Conservation (phyloP, 2,888 invertebrate species). For the Agrochola lychnidis region DNA sequence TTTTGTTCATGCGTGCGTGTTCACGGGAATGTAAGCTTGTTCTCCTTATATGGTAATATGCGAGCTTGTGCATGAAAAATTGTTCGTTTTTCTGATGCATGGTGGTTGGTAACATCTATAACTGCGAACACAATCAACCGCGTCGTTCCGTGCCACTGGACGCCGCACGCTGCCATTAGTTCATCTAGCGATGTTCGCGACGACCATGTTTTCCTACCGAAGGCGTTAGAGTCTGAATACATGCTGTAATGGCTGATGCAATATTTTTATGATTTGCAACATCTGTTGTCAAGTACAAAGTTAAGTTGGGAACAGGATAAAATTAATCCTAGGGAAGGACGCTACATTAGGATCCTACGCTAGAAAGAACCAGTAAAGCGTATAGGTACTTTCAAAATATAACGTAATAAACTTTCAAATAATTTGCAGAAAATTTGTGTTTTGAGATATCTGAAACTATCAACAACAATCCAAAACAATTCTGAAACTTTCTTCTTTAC, state of each 20-base stretch:
- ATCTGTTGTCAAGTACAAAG: conserved; percentile 16
- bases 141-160: conserved; percentile 82
- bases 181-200: conserved; percentile 69
- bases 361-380: neutral
- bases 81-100: conserved; percentile 70
- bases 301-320: neutral
- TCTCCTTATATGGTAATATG: conserved; percentile 70
- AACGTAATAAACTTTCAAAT: neutral
- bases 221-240: conserved; percentile 51
- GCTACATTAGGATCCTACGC: no score
- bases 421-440: neutral
- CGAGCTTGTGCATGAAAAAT: conserved; percentile 73
- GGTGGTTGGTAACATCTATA: conserved; percentile 74
- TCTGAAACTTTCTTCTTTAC: neutral
- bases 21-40: conserved; percentile 63
- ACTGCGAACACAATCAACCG: conserved; percentile 84
- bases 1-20: conserved; percentile 26
- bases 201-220: conserved; percentile 55
- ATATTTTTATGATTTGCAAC: conserved; percentile 51
- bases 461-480: neutral
- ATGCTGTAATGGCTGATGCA: conserved; percentile 52
- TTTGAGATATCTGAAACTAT: neutral
- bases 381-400: neutral
- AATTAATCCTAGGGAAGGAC: neutral
- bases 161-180: conserved; percentile 81